Evolutionary conservation across 2,888 invertebrate genomes (phyloP), one percentile per base, ranked within the genome.

Genomic region (Atethmia centrago): DNA sequence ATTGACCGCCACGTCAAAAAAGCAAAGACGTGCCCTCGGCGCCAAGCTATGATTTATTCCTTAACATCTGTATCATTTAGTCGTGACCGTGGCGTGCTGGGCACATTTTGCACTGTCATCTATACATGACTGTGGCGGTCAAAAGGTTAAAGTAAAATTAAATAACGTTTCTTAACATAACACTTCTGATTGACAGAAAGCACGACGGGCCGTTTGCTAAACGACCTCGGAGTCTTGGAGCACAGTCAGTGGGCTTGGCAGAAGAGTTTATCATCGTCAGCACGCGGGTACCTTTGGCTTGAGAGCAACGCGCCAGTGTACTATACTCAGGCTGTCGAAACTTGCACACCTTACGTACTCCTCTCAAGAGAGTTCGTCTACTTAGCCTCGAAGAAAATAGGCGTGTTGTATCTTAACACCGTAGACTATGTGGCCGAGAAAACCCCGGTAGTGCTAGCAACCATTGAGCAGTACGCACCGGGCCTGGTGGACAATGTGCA

Each of bases 271-370:
- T 95, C 97, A 0, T 97, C 97, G 47, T 96, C 97, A 21, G 97
- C 97, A 0, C 96, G 97, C 82, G 97, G 97, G 5, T 97, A 97
- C 88, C 96, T 97, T 71, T 97, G 97, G 96, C 93, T 98, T 40
- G 97, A 98, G 87, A 96, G 97, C 42, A 97, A 97, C 88, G 97
- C 97, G 45, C 98, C 98, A 0, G 96, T 97, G 55, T 98, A 98
- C 91, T 97, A 97, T 81, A 95, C 96, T 51, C 94, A 95, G 64
- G 95, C 96, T 0, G 92, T 94, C 0, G 97, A 97, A 74, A 90
- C 96, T 64, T 93, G 97, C 59, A 96, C 96, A 82, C 98, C 98
- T 0, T 98, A 97, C 85, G 89, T 96, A 3, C 96, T 97, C 87
- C 94, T 98, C 25, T 92, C 96, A 0, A 95, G 95, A 85, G 97